Conservation (phyloP, 1,140 invertebrate species). For the Limonius californicus region DNA sequence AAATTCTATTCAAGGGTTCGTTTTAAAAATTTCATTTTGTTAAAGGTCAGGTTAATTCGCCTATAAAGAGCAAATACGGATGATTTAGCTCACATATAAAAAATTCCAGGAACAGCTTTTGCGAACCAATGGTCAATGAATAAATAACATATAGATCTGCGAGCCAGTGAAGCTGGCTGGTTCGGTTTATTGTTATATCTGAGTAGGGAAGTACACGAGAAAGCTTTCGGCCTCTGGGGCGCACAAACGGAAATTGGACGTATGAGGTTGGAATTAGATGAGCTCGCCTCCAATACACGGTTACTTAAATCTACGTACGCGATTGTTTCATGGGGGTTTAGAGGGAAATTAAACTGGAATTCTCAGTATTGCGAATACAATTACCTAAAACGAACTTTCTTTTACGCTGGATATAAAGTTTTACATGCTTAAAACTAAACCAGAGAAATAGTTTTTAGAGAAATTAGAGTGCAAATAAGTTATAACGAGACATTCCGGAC, state of each 20-base stretch:
- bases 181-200: conserved; percentile 27
- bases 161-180: background rate
- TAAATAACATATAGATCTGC: conserved; percentile 13
- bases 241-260: conserved; percentile 32
- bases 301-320: background rate
- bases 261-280: conserved; percentile 17
- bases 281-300: background rate
- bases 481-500: background rate
- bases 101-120: background rate
- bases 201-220: conserved; percentile 29
- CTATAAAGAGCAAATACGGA: background rate
- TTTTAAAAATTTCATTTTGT: background rate
- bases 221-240: conserved; percentile 36
- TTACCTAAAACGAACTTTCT: no score
- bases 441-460: background rate
- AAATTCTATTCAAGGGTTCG: background rate
- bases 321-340: background rate
- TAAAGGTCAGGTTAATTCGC: background rate
- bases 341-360: background rate
- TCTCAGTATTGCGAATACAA: no score
- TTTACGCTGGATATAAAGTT: no score
- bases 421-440: no score
- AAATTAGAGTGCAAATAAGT: background rate
- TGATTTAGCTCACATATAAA: background rate
- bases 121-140: conserved; percentile 6